Evolutionary conservation across 2,797 vertebrate species (phyloP).

Genomic region (Gallirallus australis): DNA sequence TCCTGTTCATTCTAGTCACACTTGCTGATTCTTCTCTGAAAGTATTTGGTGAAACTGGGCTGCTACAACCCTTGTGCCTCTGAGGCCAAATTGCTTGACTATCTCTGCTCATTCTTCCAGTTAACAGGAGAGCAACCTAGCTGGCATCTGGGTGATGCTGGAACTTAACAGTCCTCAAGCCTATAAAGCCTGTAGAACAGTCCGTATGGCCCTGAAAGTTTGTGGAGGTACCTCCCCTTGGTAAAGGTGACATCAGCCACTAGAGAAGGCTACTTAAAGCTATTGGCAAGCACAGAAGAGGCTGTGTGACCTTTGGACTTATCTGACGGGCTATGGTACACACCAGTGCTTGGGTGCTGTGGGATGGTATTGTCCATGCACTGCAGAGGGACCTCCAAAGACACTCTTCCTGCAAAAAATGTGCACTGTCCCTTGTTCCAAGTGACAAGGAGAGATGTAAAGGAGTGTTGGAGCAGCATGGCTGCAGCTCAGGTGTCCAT

Average conservation of each 20-base stretch:
- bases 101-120: background rate
- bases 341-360: background rate
- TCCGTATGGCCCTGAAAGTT: background rate
- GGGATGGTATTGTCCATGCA: background rate
- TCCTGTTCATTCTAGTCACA: background rate
- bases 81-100: background rate
- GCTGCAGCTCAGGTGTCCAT: background rate
- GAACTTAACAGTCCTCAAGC: background rate
- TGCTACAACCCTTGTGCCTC: background rate
- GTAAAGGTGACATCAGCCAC: background rate
- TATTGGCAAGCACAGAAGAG: background rate
- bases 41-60: background rate
- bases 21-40: background rate
- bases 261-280: background rate
- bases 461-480: background rate
- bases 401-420: background rate
- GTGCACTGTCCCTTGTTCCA: background rate
- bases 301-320: background rate
- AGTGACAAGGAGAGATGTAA: background rate
- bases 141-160: background rate
- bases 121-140: background rate
- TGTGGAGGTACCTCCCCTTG: background rate
- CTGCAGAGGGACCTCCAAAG: background rate
- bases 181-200: background rate
- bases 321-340: rapidly evolving